phyloP scores from a whole-genome alignment of 2,888 invertebrate species.

The Rotaria socialis region DNA sequence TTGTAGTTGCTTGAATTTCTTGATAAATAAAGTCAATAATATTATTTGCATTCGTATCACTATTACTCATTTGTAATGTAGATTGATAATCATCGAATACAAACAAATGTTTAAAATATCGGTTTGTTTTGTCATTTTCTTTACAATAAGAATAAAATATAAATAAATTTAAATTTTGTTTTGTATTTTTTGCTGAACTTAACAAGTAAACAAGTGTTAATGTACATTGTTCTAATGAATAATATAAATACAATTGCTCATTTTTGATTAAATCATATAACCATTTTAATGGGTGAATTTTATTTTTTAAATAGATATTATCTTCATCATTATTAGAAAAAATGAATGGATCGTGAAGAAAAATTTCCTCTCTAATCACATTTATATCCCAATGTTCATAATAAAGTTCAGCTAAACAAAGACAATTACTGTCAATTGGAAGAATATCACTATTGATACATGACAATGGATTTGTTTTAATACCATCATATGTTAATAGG shows the following conservation, averaged over 20 bases:
- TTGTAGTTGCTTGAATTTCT: neutral
- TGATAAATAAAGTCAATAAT: constrained; percentile 16
- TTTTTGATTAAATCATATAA: constrained; percentile 1
- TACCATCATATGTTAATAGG: neutral
- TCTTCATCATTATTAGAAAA: neutral
- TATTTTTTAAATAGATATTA: neutral
- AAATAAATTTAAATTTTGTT: neutral
- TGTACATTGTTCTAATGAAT: neutral
- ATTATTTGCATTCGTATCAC: neutral
- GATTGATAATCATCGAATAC: neutral
- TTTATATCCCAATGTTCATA: neutral
- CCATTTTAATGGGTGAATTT: constrained; percentile 17
- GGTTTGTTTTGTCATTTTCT: neutral
- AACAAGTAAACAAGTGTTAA: neutral
- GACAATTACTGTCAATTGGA: neutral
- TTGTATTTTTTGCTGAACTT: neutral
- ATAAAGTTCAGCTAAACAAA: neutral
- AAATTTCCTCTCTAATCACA: neutral
- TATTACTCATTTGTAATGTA: neutral
- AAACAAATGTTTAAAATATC: neutral
- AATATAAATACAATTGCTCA: neutral
- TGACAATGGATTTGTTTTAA: constrained; percentile 20
- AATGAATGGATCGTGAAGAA: neutral
- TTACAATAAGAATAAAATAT: neutral
- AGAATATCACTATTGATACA: neutral